A percentile compares a stretch with the other conserved stretches of the same genome.
Conservation (phyloP, 2,888 invertebrate genomes). For the Allolobophora icterica region DNA sequence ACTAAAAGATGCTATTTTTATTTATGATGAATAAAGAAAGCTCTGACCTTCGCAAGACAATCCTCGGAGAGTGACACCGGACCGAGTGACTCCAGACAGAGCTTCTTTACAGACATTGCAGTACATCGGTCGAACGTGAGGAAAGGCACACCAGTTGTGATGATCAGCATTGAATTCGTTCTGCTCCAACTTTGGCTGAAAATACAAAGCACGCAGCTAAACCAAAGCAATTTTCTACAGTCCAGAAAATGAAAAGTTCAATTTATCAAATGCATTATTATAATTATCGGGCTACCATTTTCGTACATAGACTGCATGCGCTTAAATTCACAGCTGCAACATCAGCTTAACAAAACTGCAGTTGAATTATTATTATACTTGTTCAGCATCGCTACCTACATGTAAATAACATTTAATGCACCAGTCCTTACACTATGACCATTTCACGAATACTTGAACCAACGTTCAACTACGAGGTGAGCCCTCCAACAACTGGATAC, state of each 20-base stretch:
- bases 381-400: too few relatives aligned
- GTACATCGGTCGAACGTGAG: constrained; percentile 92
- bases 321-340: neutral
- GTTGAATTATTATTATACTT: too few relatives aligned
- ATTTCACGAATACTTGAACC: neutral
- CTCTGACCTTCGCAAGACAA: constrained; percentile 38
- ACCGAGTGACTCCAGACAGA: constrained; percentile 80
- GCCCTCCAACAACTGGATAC: neutral
- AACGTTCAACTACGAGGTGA: too few relatives aligned
- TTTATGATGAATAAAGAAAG: neutral
- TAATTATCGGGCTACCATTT: neutral
- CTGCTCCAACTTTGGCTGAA: constrained; percentile 53
- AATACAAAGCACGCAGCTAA: neutral
- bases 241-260: neutral
- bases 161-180: constrained; percentile 63
- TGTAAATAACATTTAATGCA: neutral
- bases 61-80: constrained; percentile 34
- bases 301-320: neutral
- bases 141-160: constrained; percentile 83
- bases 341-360: neutral
- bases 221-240: neutral
- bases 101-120: constrained; percentile 96
- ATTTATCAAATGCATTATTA: neutral
- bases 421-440: neutral
- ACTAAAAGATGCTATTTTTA: too few relatives aligned